Conservation (phyloP, 2,888 invertebrate species). For the Pseudanteris insignis region DNA sequence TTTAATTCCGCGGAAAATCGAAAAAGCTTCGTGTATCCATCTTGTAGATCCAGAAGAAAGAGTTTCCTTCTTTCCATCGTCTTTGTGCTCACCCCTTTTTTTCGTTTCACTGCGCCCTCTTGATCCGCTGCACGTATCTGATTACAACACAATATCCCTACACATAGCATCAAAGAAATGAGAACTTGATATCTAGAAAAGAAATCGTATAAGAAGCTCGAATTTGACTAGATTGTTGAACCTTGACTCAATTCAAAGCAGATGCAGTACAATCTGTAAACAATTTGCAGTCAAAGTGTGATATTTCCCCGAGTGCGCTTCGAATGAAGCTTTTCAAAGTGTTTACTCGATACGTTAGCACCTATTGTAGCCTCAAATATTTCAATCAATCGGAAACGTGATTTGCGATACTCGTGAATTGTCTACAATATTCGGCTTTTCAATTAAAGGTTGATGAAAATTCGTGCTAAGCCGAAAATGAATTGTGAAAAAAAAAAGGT, state of each 20-base stretch:
- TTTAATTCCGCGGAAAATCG: conserved; percentile 29
- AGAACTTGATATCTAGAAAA: conserved; percentile 34
- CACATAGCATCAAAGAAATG: conserved; percentile 29
- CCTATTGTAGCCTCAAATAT: no score
- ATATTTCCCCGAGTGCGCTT: no score
- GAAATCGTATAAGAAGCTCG: conserved; percentile 35
- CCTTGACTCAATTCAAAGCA: conserved; percentile 13
- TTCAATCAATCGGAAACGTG: no score
- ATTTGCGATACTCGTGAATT: no score
- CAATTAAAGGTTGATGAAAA: no score
- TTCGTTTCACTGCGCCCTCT: conserved; percentile 5
- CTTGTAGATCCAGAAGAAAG: conserved; percentile 48
- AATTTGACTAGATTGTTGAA: conserved; percentile 31
- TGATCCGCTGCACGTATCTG: conserved; percentile 36
- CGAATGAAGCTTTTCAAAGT: no score
- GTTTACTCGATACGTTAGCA: no score
- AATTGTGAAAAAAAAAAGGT: no score
- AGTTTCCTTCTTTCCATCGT: conserved; percentile 8
- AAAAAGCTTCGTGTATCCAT: conserved; percentile 49
- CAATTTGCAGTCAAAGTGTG: no score
- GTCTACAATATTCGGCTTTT: no score
- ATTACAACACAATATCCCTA: conserved; percentile 37
- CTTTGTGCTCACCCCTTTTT: conserved; percentile 9
- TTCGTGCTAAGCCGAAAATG: no score
- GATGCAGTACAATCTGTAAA: conserved; percentile 19